Conservation (phyloP, 92 coral and sea anemone species). For the Parazoanthus atlanticus region DNA sequence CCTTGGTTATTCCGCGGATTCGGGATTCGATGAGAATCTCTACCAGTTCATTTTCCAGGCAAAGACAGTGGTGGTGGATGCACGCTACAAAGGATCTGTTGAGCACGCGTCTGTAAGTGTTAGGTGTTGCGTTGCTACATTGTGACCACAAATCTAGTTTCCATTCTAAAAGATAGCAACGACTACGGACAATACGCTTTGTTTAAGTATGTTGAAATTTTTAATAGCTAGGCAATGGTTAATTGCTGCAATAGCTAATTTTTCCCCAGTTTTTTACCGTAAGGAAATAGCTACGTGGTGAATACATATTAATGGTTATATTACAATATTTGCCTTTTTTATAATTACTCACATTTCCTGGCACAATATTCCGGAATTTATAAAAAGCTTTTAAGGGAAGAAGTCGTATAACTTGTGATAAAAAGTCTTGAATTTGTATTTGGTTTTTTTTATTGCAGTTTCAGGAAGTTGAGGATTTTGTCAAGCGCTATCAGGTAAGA, state of each 20-base stretch:
- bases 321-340: too few species aligned
- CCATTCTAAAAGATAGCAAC: neutral
- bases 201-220: too few species aligned
- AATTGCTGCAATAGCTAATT: neutral
- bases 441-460: slow-evolving; percentile 38
- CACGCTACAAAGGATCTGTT: slow-evolving; percentile 46
- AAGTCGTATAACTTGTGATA: neutral
- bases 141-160: neutral
- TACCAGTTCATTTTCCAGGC: slow-evolving; percentile 70
- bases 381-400: neutral
- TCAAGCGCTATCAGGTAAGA: slow-evolving; percentile 9
- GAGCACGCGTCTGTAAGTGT: slow-evolving; percentile 62
- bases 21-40: slow-evolving; percentile 55
- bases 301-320: too few species aligned
- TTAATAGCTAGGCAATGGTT: neutral
- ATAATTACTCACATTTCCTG: neutral
- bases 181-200: neutral
- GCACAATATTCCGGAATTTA: neutral
- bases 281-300: too few species aligned
- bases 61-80: slow-evolving; percentile 60
- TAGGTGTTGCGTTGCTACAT: neutral
- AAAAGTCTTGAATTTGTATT: neutral
- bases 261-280: neutral
- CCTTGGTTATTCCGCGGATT: slow-evolving; percentile 68
- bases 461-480: slow-evolving; percentile 57